Conservation (phyloP, 2,113 vertebrate species). For the Ptychochromis oligacanthus region DNA sequence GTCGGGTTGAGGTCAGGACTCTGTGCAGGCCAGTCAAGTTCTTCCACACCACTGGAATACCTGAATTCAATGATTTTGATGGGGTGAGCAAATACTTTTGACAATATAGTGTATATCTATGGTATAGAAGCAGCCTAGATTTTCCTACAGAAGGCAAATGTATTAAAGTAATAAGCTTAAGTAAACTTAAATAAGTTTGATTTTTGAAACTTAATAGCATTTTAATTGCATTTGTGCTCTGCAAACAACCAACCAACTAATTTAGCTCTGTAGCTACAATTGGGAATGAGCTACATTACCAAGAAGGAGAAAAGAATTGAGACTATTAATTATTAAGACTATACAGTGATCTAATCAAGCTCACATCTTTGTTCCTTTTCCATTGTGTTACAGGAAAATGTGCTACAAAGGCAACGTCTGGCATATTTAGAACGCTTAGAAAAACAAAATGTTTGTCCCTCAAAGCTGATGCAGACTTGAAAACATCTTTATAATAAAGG, state of each 20-base stretch:
- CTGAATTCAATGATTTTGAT: too few relatives aligned
- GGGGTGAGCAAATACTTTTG: too few relatives aligned
- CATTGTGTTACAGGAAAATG: not conserved
- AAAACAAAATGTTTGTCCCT: not conserved
- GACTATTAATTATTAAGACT: slow-evolving; percentile 16
- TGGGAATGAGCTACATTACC: not conserved
- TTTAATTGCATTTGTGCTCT: not conserved
- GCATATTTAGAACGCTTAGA: not conserved
- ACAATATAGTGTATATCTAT: too few relatives aligned
- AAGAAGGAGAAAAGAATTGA: not conserved
- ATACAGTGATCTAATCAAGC: slow-evolving; percentile 17
- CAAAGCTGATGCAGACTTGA: not conserved
- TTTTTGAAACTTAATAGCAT: not conserved
- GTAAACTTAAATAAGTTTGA: not conserved
- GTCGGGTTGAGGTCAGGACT: too few relatives aligned
- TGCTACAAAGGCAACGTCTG: not conserved
- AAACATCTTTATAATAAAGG: not conserved
- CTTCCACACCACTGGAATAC: too few relatives aligned
- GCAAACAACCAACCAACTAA: not conserved
- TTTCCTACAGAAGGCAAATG: not conserved
- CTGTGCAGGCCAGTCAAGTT: too few relatives aligned
- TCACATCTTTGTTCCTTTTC: not conserved
- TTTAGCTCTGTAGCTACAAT: not conserved
- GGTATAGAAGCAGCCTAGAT: not conserved
- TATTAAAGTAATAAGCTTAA: not conserved